Base-by-base conservation (phyloP, 2,888 invertebrate species). In the Epistrophe grossulariae region DNA sequence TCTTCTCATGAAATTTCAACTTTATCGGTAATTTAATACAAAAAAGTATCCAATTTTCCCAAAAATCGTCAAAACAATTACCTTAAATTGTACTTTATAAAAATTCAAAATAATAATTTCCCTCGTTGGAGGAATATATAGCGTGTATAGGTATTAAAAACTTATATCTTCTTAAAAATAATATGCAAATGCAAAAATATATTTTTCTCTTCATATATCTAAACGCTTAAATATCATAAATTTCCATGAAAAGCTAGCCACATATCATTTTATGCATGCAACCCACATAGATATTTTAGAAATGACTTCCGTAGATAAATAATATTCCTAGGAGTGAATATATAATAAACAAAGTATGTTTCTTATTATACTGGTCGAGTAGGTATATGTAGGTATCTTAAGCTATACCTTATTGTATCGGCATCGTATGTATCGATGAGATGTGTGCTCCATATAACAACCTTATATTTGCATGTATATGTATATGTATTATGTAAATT, bases 321-420 rank as follows among this genome's bases (percentile, higher is more conserved):
- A 79, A 76, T 79, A 79, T 71, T 62, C 84, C 57, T 76, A 79
- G 64, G 79, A 74, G 64, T 28, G n/a, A 55, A 60, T 74, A 55
- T 74, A 11, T 50, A 50, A 79, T 84, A 84, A 79, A 74, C 79
- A 79, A 79, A 79, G 52, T 57, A 59, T 79, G 79, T 64, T 73
- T 72, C 52, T 52, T 60, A 72, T 52, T 59, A 78, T 72, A 52
- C 28, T 66, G 78, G 82, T 73, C 78, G 79, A 79, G 38, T 38
- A 10, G 38, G 71, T 78, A 40, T 13, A 13, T 13, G n/a, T 28
- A 4, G 31, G 5, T 6, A 31, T 11, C 48, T 66, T 5, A 68
- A 50, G 19, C 38, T 48, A 45, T 45, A 45, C 38, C 31, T 31
- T 70, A 45, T 10, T 9, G 50, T 43, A 62, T 43, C 7, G 0